Conservation (phyloP, 2,888 invertebrate genomes). For the Imbricaverruca yamaguchii region DNA sequence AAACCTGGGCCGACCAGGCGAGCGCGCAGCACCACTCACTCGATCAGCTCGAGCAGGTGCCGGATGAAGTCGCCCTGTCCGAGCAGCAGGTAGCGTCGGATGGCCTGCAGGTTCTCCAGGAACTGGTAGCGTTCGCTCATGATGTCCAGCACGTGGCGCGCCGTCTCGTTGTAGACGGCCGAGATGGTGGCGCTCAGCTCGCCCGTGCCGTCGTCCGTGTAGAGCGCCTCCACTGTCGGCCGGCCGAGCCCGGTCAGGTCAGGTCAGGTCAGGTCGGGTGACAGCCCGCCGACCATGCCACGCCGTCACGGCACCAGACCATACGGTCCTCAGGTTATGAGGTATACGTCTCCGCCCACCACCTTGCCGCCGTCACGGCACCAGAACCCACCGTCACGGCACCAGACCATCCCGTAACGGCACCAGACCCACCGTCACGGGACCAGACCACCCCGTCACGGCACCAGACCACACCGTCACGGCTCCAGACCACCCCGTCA, state of each 20-base stretch:
- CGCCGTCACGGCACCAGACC: too few relatives aligned
- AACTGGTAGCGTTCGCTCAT: slow-evolving; percentile 80
- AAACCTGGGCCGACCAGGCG: too few relatives aligned
- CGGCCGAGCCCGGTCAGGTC: not conserved
- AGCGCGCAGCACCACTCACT: slow-evolving; percentile 52
- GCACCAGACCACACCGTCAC: too few relatives aligned
- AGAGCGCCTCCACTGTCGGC: slow-evolving; percentile 31
- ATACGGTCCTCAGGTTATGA: too few relatives aligned
- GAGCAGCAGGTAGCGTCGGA: slow-evolving; percentile 79
- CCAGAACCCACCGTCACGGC: too few relatives aligned
- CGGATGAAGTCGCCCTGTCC: slow-evolving; percentile 95
- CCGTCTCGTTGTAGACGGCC: slow-evolving; percentile 76
- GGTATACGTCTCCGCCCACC: too few relatives aligned
- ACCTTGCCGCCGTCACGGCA: too few relatives aligned
- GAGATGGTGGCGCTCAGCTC: slow-evolving; percentile 74
- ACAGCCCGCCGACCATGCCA: too few relatives aligned
- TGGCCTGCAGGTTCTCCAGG: slow-evolving; percentile 81
- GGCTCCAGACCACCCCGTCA: too few relatives aligned
- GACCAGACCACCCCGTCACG: too few relatives aligned
- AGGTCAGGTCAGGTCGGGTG: not conserved
- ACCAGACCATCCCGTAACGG: too few relatives aligned
- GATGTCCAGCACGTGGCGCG: slow-evolving; percentile 74
- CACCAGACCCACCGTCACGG: too few relatives aligned
- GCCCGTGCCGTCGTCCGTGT: slow-evolving; percentile 37
- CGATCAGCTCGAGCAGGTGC: slow-evolving; percentile 82